A percentile compares a stretch with the other conserved stretches of the same genome.
Conservation (phyloP, 2,113 vertebrate species). For the Halichoerus grypus region DNA sequence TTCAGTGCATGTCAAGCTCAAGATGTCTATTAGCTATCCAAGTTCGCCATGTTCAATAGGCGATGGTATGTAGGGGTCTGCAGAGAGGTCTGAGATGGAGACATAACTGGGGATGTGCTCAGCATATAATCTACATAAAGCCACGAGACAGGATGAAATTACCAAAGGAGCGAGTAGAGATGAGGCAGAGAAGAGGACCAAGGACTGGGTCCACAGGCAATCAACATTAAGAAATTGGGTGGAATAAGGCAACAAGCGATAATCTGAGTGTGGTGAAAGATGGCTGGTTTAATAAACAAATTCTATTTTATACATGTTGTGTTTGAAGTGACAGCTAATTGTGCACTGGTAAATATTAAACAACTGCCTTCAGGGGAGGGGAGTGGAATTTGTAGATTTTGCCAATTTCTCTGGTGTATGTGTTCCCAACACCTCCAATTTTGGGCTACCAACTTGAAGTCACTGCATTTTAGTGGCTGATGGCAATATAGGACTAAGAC, state of each 20-base stretch:
- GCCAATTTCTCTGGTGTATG: constrained; percentile 7
- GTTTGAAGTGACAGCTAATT: background rate
- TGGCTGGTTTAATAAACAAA: background rate
- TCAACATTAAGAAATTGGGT: background rate
- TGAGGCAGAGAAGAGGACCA: background rate
- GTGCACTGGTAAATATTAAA: background rate
- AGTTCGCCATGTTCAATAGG: background rate
- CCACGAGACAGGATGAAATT: background rate
- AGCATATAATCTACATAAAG: background rate
- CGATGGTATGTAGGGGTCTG: background rate
- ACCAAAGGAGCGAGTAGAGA: background rate
- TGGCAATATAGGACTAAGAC: background rate
- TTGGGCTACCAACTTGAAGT: background rate
- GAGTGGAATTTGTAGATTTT: background rate
- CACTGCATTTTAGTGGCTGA: background rate
- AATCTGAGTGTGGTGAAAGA: background rate
- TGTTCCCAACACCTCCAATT: background rate
- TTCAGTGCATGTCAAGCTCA: background rate
- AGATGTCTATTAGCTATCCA: background rate
- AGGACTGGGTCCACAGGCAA: background rate
- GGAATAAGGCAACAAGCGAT: background rate
- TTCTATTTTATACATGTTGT: background rate
- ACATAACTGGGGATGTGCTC: background rate
- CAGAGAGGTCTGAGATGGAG: background rate
- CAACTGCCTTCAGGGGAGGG: background rate